Evolutionary conservation across 1,140 invertebrate species (phyloP), one percentile per base, ranked within the genome.

Genomic region (Heterodera schachtii): DNA sequence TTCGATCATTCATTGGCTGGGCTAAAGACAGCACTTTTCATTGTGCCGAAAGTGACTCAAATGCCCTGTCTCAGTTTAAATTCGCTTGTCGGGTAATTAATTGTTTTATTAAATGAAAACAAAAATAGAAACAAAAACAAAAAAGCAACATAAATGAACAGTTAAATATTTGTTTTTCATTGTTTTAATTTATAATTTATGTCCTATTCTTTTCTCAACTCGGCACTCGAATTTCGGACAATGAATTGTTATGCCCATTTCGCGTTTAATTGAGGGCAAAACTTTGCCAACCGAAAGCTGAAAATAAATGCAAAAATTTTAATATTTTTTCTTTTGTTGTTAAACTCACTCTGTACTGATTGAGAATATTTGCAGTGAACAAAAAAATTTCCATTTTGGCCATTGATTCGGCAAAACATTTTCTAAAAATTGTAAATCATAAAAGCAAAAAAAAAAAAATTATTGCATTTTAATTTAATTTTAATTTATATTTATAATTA

Each of bases 381-480:
- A 95, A 92, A 90, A 95, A 96, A 70, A 96, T 91, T 90, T 96
- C 95, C 94, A 95, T 95, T 31, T 94, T 91, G 0, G 95, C 95
- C 74, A 97, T 90, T 0, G 94, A 93, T 86, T 96, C 94, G 7
- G 95, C 95, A 8, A 96, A 91, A 87, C 95, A 97, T 80, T 81
- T 79, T 81, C 80, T 79, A 71, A 57, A 78, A 78, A n/a, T 64
- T 93, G 95, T 95, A 78, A 44, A 47, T 1, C 41, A 46, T 21
- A 52, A 31, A 31, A 31, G 31, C 31, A 31, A n/a, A n/a, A n/a
- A n/a, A n/a, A n/a, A n/a, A n/a, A n/a, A n/a, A n/a, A n/a, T n/a
- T n/a, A n/a, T n/a, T n/a, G n/a, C n/a, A n/a, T n/a, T n/a, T n/a
- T n/a, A n/a, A n/a, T n/a, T n/a, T n/a, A n/a, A n/a, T n/a, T n/a